Evolutionary conservation across 2,113 vertebrate species (phyloP).

Genomic region (Lycocorax pyrrhopterus): DNA sequence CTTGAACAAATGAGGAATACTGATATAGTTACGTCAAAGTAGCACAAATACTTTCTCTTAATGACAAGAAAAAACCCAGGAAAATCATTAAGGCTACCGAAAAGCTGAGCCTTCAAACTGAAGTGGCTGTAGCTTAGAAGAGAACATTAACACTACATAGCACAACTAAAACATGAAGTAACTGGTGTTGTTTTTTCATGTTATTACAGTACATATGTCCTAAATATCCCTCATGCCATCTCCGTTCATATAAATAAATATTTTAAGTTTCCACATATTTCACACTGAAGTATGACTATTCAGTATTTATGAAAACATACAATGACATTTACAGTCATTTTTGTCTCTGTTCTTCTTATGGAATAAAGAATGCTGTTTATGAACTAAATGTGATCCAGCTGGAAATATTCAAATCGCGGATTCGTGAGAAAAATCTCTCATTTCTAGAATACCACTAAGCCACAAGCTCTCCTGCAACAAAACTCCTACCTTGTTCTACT

Average conservation of each 20-base stretch:
- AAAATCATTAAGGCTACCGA: background rate
- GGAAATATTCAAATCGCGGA: background rate
- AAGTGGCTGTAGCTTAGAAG: background rate
- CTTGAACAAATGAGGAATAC: background rate
- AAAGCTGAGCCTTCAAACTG: background rate
- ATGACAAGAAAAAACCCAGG: background rate
- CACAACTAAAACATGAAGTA: background rate
- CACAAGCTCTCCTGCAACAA: background rate
- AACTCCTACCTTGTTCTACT: background rate
- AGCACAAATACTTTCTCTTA: background rate
- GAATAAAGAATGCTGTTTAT: background rate
- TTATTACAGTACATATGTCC: background rate
- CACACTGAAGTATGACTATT: background rate
- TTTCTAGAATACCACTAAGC: background rate
- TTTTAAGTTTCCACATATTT: background rate
- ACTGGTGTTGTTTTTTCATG: background rate
- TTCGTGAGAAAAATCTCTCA: background rate
- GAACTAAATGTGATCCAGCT: background rate
- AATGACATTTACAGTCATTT: background rate
- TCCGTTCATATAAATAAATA: background rate
- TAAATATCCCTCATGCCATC: background rate
- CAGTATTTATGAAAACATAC: background rate
- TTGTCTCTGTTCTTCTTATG: background rate
- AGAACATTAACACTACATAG: fast-evolving
- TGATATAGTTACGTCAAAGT: background rate